Evolutionary conservation across 2,888 invertebrate species (phyloP).

Genomic region (Coecobrya sp.): DNA sequence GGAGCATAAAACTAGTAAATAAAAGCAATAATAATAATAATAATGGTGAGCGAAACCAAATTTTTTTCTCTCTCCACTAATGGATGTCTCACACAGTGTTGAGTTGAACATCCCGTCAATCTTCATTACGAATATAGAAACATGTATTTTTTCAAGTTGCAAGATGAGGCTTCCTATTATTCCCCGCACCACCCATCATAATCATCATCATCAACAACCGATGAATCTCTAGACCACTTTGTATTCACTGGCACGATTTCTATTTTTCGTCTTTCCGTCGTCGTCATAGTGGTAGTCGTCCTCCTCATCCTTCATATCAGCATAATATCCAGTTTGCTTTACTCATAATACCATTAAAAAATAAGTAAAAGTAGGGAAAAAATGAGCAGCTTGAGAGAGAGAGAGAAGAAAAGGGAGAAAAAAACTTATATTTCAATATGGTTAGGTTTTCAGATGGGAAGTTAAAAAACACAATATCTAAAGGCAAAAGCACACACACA

Average conservation of each 20-base stretch:
- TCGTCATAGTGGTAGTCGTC: conserved; percentile 15
- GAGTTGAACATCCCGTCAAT: conserved; percentile 86
- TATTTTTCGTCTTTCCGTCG: conserved; percentile 60
- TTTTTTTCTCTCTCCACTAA: conserved; percentile 78
- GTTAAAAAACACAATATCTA: conserved; percentile 61
- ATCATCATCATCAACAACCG: conserved; percentile 43
- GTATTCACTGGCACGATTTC: conserved; percentile 81
- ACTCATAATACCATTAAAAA: conserved; percentile 79
- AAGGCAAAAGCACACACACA: conserved; percentile 47
- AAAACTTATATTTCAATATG: conserved; percentile 70
- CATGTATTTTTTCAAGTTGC: conserved; percentile 68
- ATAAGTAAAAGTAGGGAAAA: conserved; percentile 72
- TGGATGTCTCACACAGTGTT: conserved; percentile 86
- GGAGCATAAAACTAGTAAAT: conserved; percentile 24
- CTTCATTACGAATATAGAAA: conserved; percentile 84
- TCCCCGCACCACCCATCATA: conserved; percentile 78
- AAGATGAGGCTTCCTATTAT: conserved; percentile 63
- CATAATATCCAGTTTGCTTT: conserved; percentile 63
- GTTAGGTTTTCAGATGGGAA: conserved; percentile 59
- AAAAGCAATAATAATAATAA: conserved; percentile 21
- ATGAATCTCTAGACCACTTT: conserved; percentile 75
- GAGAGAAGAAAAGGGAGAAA: conserved; percentile 50
- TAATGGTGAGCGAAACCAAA: conserved; percentile 35
- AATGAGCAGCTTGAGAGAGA: conserved; percentile 71
- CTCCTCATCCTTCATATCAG: conserved; percentile 54